phyloP scores from a whole-genome alignment of 2,888 invertebrate genomes.

The Alviniconcha strummeri region DNA sequence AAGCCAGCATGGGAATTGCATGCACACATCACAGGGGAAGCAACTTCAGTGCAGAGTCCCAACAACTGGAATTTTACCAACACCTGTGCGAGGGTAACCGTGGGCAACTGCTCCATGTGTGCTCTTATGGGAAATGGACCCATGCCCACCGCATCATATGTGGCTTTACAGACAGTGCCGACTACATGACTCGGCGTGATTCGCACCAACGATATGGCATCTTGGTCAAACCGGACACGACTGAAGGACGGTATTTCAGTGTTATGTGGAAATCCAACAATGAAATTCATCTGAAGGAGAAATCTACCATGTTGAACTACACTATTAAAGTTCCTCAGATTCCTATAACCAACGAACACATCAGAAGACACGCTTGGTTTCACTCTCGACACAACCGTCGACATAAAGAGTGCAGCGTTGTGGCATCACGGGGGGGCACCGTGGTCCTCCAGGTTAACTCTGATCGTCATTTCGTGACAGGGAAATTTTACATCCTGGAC shows the following conservation, averaged over 20 bases:
- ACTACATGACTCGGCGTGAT: slow-evolving; percentile 50
- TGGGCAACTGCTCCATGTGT: slow-evolving; percentile 44
- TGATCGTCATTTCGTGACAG: slow-evolving; percentile 48
- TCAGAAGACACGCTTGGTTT: slow-evolving; percentile 23
- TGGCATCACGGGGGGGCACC: slow-evolving; percentile 52
- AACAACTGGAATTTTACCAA: slow-evolving; percentile 38
- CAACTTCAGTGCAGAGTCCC: not conserved
- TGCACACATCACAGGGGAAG: slow-evolving; percentile 18
- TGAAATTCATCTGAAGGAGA: slow-evolving; percentile 49
- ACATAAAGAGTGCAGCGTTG: slow-evolving; percentile 49
- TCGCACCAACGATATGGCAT: slow-evolving; percentile 49
- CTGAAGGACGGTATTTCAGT: slow-evolving; percentile 50
- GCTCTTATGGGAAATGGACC: slow-evolving; percentile 54
- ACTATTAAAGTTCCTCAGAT: slow-evolving; percentile 43
- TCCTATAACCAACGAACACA: slow-evolving; percentile 27
- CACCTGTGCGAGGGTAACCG: slow-evolving; percentile 35
- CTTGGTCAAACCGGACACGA: slow-evolving; percentile 54
- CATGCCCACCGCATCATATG: slow-evolving; percentile 43
- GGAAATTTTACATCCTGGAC: slow-evolving; percentile 57
- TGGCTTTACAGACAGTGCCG: slow-evolving; percentile 53
- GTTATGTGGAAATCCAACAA: slow-evolving; percentile 45
- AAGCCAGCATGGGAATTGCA: slow-evolving; percentile 18
- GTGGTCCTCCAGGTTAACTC: slow-evolving; percentile 53
- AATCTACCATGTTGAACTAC: slow-evolving; percentile 42
- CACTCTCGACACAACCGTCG: slow-evolving; percentile 37